A percentile compares a stretch with the other conserved stretches of the same genome.
Conservation (phyloP, 2,888 invertebrate species). For the Entomobrya multifasciata region DNA sequence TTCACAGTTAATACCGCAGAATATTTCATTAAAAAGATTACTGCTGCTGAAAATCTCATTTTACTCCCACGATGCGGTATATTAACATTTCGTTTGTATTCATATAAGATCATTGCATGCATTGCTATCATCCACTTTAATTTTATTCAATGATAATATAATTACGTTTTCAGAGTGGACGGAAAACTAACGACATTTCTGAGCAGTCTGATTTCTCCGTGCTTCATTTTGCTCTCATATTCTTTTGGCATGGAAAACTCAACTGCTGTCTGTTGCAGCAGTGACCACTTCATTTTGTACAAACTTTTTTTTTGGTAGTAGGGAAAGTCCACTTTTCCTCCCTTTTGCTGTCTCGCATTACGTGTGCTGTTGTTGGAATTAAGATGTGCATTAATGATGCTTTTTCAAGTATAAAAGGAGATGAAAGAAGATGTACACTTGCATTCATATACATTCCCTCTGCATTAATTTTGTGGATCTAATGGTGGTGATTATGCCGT, state of each 20-base stretch:
- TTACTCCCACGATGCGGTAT: too few species aligned
- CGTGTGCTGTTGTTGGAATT: background rate
- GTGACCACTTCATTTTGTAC: constrained; percentile 27
- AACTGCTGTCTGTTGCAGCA: constrained; percentile 53
- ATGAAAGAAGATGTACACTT: background rate
- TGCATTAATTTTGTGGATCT: background rate
- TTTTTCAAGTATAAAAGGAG: background rate
- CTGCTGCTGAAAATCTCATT: too few species aligned
- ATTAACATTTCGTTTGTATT: too few species aligned
- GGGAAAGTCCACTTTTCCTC: constrained; percentile 31
- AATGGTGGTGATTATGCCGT: constrained; percentile 18
- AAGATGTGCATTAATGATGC: constrained; percentile 41
- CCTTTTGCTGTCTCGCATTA: background rate
- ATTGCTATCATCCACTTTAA: too few species aligned
- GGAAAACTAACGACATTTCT: too few species aligned
- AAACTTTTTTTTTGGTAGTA: constrained; percentile 13
- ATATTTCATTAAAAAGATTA: too few species aligned
- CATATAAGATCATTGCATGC: too few species aligned
- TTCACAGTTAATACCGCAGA: too few species aligned
- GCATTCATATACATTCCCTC: too few species aligned
- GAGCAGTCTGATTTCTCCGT: too few species aligned
- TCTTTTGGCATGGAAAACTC: constrained; percentile 29
- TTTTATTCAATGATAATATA: too few species aligned
- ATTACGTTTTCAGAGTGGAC: too few species aligned
- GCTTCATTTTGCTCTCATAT: background rate